phyloP scores from a whole-genome alignment of 2,888 invertebrate genomes.

The Cybosia mesomella region DNA sequence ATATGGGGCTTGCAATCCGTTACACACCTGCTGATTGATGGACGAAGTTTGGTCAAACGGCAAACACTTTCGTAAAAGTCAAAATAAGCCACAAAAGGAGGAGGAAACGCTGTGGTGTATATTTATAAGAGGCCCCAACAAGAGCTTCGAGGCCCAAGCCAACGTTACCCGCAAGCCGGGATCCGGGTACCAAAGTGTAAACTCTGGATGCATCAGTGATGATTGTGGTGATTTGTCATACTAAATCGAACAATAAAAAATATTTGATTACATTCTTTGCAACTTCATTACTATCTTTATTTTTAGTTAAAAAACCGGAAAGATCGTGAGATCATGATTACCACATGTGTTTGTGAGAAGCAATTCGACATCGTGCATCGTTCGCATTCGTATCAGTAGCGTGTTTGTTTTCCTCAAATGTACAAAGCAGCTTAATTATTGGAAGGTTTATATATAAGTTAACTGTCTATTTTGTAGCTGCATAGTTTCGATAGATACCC shows the following conservation, averaged over 20 bases:
- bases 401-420: background rate
- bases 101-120: background rate
- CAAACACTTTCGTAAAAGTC: background rate
- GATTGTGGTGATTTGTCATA: too few relatives aligned
- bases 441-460: too few relatives aligned
- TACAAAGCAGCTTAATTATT: background rate
- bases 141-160: too few relatives aligned
- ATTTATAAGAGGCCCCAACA: too few relatives aligned
- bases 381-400: background rate
- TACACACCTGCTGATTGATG: background rate
- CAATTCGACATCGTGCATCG: background rate
- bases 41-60: background rate
- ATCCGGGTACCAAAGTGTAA: too few relatives aligned
- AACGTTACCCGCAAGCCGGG: too few relatives aligned
- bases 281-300: background rate
- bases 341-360: slow-evolving; percentile 36
- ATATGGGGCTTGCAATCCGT: too few relatives aligned
- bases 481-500: too few relatives aligned
- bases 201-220: too few relatives aligned
- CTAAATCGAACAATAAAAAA: background rate
- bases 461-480: too few relatives aligned
- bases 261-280: background rate
- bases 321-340: slow-evolving; percentile 32
- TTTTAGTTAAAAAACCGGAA: slow-evolving; percentile 7
- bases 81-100: background rate